Base-by-base conservation (phyloP, 1,140 invertebrate genomes). In the Temnothorax nylanderi region DNA sequence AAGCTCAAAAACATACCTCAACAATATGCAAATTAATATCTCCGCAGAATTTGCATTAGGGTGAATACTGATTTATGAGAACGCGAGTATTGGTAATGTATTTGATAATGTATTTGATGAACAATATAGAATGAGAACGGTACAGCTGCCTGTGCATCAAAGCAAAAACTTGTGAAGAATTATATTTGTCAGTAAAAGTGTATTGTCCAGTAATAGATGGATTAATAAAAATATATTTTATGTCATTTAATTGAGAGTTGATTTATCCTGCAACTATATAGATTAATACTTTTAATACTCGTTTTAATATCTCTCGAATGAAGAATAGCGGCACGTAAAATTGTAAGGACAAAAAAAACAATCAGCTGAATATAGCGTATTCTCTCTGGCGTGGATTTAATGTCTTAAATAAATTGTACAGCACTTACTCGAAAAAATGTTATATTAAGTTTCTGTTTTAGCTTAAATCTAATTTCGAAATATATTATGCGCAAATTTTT, bases 11-110 rank as follows among this genome's bases (percentile, higher is more conserved):
- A 56, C 56, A 62, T 67, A 67, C 76, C 32, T 87, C 81, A 71
- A 74, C 69, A 80, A 78, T 90, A 88, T 88, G 86, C 67, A 87
- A 72, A 87, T 90, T 88, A 88, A 88, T 86, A 67, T 58, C 44
- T 88, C 32, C 56, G n/a, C 51, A 51, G 34, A 69, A 58, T 91
- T 88, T 90, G 58, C 87, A 62, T 85, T 71, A 71, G 34, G 37
- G n/a, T 41, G 72, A 78, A 67, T 47, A 64, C 44, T 51, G 71
- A 60, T 54, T 62, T 54, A 56, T 10, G 34, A 51, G 85, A 81
- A 85, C 58, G 47, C 71, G 58, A 49, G 44, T 58, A 65, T 85
- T 65, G 44, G 47, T 88, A 90, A 88, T 92, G 71, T 76, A 88
- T 90, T 87, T 77, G 51, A 71, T 26, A 26, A 26, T 26, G 26